Conservation (phyloP, 1,140 invertebrate genomes). For the Belonocnema kinseyi region DNA sequence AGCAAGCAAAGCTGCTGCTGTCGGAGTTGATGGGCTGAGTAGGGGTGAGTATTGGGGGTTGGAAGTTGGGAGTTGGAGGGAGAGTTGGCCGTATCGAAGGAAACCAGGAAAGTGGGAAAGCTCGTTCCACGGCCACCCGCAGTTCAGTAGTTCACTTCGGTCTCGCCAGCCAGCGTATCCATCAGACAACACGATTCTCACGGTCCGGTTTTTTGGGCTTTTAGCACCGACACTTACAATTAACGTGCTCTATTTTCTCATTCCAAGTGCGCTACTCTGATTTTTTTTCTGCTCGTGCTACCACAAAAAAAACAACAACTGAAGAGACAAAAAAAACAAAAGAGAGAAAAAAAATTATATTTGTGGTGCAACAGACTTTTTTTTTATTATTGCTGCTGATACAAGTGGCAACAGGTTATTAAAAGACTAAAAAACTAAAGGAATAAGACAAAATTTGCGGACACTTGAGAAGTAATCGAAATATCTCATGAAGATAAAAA, state of each 20-base stretch:
- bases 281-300: too few species aligned
- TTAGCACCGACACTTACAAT: background rate
- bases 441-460: background rate
- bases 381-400: too few species aligned
- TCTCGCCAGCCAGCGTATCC: slow-evolving; percentile 61
- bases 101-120: slow-evolving; percentile 67
- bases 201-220: slow-evolving; percentile 24
- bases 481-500: background rate
- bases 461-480: background rate
- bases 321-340: background rate
- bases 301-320: slow-evolving; percentile 43
- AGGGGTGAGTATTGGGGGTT: slow-evolving; percentile 35
- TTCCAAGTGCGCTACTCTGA: background rate
- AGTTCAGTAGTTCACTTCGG: slow-evolving; percentile 68
- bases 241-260: background rate
- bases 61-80: slow-evolving; percentile 43
- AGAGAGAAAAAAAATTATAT: background rate
- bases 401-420: slow-evolving; percentile 1
- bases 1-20: background rate
- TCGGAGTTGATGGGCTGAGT: slow-evolving; percentile 3
- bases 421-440: background rate
- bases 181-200: slow-evolving; percentile 49
- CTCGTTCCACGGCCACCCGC: slow-evolving; percentile 57
- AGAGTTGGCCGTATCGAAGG: slow-evolving; percentile 23
- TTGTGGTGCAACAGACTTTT: too few species aligned